Base-by-base conservation (phyloP, 2,888 invertebrate genomes). In the Drosophila infuscata region DNA sequence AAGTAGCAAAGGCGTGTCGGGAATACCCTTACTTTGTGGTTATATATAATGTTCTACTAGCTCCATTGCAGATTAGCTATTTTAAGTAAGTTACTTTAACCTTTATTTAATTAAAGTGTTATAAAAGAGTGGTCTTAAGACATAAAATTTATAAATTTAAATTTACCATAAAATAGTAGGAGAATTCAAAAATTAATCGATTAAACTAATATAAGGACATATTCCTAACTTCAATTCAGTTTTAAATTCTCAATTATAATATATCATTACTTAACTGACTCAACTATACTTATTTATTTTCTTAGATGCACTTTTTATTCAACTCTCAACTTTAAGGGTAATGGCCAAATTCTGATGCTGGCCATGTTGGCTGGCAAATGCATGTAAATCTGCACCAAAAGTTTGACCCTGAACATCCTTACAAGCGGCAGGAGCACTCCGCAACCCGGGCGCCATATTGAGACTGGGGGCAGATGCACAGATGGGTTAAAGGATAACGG, bases 371-470 rank as follows among this genome's bases (percentile, higher is more conserved):
- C 62, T 80, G 77, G 72, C 73, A 83, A 83, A 83, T 67, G 72
- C 74, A 57, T 77, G 81, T 72, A 82, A 86, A 70, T 81, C 70
- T 78, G 84, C 48, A 36, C 64, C 32, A 35, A 65, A 80, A 58
- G 74, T 70, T 51, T 38, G 63, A 70, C 54, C 51, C 63, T 58
- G 41, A 61, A 79, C 60, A 53, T 57, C 38, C 62, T 66, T 56
- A 33, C 52, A 48, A 51, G 61, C 56, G 60, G 57, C 80, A 77
- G 79, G 70, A 70, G 79, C 56, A 56, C 59, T 43, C 56, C 58
- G 64, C 64, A 74, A 53, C 9, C 41, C 0, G 41, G n/a, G 25
- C 32, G n/a, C 51, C 60, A 48, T 56, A 51, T 51, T 43, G 63
- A 60, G 70, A 63, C 52, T 41, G 36, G 25, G 15, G 43, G 36